Conservation (phyloP, 2,888 invertebrate species). For the Stictocephala bisonia region DNA sequence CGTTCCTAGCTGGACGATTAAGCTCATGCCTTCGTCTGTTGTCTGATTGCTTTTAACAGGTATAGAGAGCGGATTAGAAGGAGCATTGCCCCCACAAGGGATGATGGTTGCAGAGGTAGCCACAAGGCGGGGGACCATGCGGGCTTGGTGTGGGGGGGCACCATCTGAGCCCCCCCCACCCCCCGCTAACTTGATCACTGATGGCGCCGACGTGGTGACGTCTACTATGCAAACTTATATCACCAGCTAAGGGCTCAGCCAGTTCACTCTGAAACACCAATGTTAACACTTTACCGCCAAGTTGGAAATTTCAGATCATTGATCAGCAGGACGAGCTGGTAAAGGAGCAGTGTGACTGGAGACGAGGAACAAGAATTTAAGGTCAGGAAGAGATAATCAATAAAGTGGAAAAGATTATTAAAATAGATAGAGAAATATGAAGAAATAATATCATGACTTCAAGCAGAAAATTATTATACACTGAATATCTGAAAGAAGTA, state of each 20-base stretch:
- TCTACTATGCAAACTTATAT: constrained; percentile 52
- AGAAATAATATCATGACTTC: too few species aligned
- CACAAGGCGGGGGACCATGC: constrained; percentile 50
- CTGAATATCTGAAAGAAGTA: too few species aligned
- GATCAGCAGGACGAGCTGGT: too few species aligned
- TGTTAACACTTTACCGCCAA: too few species aligned
- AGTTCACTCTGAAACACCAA: constrained; percentile 43
- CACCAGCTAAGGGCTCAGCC: constrained; percentile 44
- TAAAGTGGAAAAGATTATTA: too few species aligned
- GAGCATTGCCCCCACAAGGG: constrained; percentile 45
- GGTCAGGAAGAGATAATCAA: too few species aligned
- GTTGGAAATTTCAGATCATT: too few species aligned
- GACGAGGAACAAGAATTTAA: too few species aligned
- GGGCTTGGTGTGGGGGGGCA: constrained; percentile 61
- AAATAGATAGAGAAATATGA: too few species aligned
- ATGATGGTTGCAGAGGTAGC: constrained; percentile 51
- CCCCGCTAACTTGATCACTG: constrained; percentile 65
- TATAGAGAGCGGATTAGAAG: constrained; percentile 46
- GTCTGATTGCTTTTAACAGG: constrained; percentile 36
- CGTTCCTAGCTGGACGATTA: constrained; percentile 51
- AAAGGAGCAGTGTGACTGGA: too few species aligned
- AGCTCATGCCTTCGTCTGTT: constrained; percentile 49
- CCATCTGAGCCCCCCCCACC: constrained; percentile 62
- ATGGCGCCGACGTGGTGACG: constrained; percentile 66
- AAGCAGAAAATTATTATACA: too few species aligned